Conservation (phyloP, 2,797 vertebrate species). For the Phataginus tricuspis region DNA sequence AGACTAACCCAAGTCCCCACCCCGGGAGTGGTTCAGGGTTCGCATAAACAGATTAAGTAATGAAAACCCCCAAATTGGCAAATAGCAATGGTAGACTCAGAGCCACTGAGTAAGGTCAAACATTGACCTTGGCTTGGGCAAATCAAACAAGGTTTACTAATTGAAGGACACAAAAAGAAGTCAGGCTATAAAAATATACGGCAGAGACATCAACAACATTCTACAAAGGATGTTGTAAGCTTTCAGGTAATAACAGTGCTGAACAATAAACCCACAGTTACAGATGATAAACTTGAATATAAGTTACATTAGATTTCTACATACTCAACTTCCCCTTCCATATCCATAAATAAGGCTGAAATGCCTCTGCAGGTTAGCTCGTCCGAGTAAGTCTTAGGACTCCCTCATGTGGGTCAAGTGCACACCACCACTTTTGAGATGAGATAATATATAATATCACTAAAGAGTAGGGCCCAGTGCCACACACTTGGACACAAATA, state of each 20-base stretch:
- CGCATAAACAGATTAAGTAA: background rate
- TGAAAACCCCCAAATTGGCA: background rate
- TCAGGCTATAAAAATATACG: background rate
- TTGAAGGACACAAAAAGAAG: background rate
- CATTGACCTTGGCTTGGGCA: background rate
- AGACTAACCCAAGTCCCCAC: background rate
- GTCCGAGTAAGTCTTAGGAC: background rate
- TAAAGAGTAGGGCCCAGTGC: background rate
- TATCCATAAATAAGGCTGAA: background rate
- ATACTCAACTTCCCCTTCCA: rapidly evolving
- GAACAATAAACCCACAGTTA: background rate
- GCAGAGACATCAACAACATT: background rate
- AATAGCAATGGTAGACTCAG: background rate
- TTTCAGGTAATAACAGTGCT: background rate
- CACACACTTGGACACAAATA: background rate
- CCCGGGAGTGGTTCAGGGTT: background rate
- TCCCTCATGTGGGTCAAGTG: background rate
- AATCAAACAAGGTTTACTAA: slow-evolving; percentile 11
- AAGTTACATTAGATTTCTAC: background rate
- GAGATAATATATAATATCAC: background rate
- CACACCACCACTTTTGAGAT: background rate
- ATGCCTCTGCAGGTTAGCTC: background rate
- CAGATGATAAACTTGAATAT: background rate
- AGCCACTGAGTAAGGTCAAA: background rate
- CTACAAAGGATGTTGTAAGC: background rate